These are phyloP conservation scores for Nothobranchius furzeri DNA, from an alignment of 2,113 vertebrate genomes.

Conservation along the genomic window DNA sequence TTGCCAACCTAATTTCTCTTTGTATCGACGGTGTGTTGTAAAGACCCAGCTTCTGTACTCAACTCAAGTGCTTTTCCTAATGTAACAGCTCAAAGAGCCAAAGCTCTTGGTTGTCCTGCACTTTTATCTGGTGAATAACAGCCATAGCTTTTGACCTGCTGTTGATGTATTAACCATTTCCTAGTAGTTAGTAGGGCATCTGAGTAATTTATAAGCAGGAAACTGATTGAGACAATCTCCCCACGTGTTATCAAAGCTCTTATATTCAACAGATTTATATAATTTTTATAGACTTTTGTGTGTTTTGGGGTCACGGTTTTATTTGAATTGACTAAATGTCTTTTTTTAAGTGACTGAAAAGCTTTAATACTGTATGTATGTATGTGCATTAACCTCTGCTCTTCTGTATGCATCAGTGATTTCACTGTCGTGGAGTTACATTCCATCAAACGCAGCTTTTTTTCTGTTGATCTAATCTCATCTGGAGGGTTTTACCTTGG, in stretches of 20 bases:
- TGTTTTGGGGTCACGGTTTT: slow-evolving; percentile 39
- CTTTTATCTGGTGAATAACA: slow-evolving; percentile 20
- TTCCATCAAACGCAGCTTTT: background rate
- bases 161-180: background rate
- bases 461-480: slow-evolving; percentile 18
- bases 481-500: slow-evolving; percentile 10
- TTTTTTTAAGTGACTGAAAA: slow-evolving; percentile 49
- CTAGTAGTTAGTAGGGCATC: slow-evolving; percentile 17
- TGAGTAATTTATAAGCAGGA: slow-evolving; percentile 30
- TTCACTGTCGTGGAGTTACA: background rate
- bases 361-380: slow-evolving; percentile 60
- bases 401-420: slow-evolving; percentile 6
- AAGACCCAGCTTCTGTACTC: slow-evolving; percentile 37
- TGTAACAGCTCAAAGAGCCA: slow-evolving; percentile 25
- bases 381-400: slow-evolving; percentile 33
- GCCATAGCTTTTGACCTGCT: slow-evolving; percentile 28
- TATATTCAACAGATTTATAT: no score
- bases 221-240: slow-evolving; percentile 9
- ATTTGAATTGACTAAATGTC: slow-evolving; percentile 37
- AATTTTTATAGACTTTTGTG: slow-evolving; percentile 30
- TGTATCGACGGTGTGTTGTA: slow-evolving; percentile 41
- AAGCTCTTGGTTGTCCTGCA: slow-evolving; percentile 16
- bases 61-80: slow-evolving; percentile 46
- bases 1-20: slow-evolving; percentile 28
- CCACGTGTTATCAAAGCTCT: slow-evolving; percentile 12